Percentiles rank a stretch among this genome's conserved stretches.
Conservation (phyloP, 2,888 invertebrate species). For the Sussaba pulchella region DNA sequence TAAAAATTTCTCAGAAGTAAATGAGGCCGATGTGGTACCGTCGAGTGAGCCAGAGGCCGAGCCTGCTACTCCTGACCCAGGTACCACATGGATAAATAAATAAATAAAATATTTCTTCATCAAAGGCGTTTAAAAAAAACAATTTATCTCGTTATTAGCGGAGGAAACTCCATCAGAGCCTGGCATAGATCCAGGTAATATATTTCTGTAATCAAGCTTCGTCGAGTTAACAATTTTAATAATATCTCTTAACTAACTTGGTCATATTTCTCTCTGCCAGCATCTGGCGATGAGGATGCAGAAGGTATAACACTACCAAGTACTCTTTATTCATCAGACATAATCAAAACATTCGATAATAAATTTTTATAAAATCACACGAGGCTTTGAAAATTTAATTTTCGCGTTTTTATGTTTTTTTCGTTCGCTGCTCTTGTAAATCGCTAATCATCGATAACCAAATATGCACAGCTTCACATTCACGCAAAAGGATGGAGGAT, state of each 20-base stretch:
- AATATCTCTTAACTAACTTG: slow-evolving; percentile 32
- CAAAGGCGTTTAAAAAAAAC: not conserved
- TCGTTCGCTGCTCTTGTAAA: slow-evolving; percentile 24
- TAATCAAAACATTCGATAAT: not conserved
- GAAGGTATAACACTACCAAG: slow-evolving; percentile 67
- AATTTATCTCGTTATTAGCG: slow-evolving; percentile 39
- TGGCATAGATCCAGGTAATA: slow-evolving; percentile 60
- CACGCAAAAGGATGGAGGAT: slow-evolving; percentile 38
- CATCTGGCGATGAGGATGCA: slow-evolving; percentile 57
- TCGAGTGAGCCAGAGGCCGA: slow-evolving; percentile 32
- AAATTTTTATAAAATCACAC: too few relatives aligned
- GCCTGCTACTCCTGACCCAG: slow-evolving; percentile 36
- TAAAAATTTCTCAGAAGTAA: slow-evolving; percentile 42
- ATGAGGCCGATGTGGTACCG: slow-evolving; percentile 27
- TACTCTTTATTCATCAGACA: slow-evolving; percentile 18
- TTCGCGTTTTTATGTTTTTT: slow-evolving; percentile 1
- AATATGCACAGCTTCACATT: slow-evolving; percentile 44
- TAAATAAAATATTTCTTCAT: too few relatives aligned
- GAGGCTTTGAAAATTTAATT: slow-evolving; percentile 32
- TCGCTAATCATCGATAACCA: slow-evolving; percentile 36
- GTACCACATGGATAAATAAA: slow-evolving; percentile 33
- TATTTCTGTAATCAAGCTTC: not conserved
- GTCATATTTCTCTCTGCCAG: slow-evolving; percentile 65
- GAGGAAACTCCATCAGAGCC: slow-evolving; percentile 59
- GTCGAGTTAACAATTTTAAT: slow-evolving; percentile 32